Base-by-base conservation (phyloP, 2,888 invertebrate species). In the Zhengitettix transpicula region DNA sequence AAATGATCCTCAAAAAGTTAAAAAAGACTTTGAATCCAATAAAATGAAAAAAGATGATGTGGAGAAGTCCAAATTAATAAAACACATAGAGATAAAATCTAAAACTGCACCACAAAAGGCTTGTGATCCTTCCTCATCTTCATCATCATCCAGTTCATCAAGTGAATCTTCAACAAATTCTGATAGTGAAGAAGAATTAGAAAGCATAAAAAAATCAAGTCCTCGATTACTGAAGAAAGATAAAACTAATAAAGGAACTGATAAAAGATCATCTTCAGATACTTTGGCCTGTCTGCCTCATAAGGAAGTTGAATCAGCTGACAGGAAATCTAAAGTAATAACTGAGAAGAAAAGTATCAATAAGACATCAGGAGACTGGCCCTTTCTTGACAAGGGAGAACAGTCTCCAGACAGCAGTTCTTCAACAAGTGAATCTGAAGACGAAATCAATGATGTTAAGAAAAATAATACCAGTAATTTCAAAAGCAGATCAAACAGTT, bases 301-400 rank as follows among this genome's bases (percentile, higher is more conserved):
- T 42, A 57, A 64, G 54, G 57, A 62, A 52, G 40, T 15, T 40
- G 9, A 62, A 65, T 59, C 12, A 61, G 44, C 60, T 47, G 12
- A 52, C 51, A 53, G 57, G 59, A 55, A 53, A 52, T 47, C 47
- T 17, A 60, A 52, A 57, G 40, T 40, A 12, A 40, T 55, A 9
- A n/a, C 63, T 52, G 67, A 67, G 65, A 65, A 63, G 59, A 64
- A 65, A 41, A 58, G 55, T 51, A 42, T 61, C 44, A 58, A 55
- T 12, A 66, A 65, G 59, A 66, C 59, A 65, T 47, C 58, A 17
- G 60, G 81, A 76, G 83, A 83, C 78, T 81, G 82, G 83, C 83
- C 84, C 83, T 84, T 84, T 84, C 84, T 84, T 79, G 83, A 83
- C 83, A 84, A 82, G 83, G 84, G 79, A 78, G 78, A 82, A 78